A percentile compares a stretch with the other conserved stretches of the same genome.
These are phyloP conservation scores for Calcarius lapponicus DNA, from an alignment of 2,797 vertebrate species.

Conservation along the genomic window DNA sequence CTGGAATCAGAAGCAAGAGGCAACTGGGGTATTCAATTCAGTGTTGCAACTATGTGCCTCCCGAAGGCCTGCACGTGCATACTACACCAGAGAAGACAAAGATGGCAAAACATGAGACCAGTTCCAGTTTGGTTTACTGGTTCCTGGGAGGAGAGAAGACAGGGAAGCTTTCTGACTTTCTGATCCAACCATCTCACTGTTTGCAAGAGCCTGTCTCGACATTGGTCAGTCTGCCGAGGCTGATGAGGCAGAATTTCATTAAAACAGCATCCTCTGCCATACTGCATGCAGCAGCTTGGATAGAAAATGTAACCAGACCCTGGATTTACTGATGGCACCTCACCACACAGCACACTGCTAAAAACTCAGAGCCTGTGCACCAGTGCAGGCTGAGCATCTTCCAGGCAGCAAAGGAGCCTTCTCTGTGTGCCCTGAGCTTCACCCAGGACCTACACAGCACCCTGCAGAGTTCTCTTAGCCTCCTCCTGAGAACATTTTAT, in stretches of 20 bases:
- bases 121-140: background rate
- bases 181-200: background rate
- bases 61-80: accelerated
- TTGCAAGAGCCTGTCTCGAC: background rate
- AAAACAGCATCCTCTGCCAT: background rate
- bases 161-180: background rate
- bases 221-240: background rate
- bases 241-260: background rate
- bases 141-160: background rate
- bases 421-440: accelerated
- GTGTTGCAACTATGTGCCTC: background rate
- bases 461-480: background rate
- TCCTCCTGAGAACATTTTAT: background rate
- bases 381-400: background rate
- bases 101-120: background rate
- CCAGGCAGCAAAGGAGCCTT: background rate
- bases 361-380: accelerated
- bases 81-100: background rate
- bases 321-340: background rate
- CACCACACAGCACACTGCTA: background rate
- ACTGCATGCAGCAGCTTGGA: accelerated
- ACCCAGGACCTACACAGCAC: background rate
- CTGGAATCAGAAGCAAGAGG: conserved; percentile 21
- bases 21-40: background rate
- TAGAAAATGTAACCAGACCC: background rate